A percentile compares a stretch with the other conserved stretches of the same genome.
Evolutionary conservation across 2,888 invertebrate species (phyloP).

Genomic region (Gandaritis pyraliata): DNA sequence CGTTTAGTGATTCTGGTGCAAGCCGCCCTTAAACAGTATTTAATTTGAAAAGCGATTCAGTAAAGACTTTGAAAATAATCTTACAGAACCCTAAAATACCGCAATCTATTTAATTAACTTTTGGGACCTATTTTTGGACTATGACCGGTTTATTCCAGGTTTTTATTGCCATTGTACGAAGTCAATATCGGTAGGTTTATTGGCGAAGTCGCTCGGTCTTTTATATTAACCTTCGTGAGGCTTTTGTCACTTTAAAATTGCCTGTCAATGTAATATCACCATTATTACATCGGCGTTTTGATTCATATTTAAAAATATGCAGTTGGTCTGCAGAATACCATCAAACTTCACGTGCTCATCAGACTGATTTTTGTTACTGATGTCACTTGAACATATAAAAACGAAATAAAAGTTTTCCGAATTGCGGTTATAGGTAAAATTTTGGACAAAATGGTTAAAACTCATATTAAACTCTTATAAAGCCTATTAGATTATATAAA

Average conservation of each 20-base stretch:
- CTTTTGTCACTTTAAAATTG: slow-evolving; percentile 14
- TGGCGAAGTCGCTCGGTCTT: slow-evolving; percentile 57
- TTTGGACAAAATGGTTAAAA: too few species aligned
- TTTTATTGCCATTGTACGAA: slow-evolving; percentile 74
- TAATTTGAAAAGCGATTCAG: too few species aligned
- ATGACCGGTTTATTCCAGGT: slow-evolving; percentile 68
- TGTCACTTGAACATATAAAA: too few species aligned
- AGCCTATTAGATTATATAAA: too few species aligned
- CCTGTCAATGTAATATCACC: slow-evolving; percentile 3
- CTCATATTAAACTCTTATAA: too few species aligned
- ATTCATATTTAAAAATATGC: neutral
- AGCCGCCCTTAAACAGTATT: too few species aligned
- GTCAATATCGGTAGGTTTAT: slow-evolving; percentile 76
- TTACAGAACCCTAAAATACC: slow-evolving; percentile 52
- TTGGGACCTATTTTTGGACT: slow-evolving; percentile 47
- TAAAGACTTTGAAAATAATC: neutral
- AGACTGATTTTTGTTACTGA: too few species aligned
- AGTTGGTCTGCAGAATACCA: too few species aligned
- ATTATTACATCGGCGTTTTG: neutral
- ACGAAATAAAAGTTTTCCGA: too few species aligned
- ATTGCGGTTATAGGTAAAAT: too few species aligned
- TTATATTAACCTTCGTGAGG: slow-evolving; percentile 40
- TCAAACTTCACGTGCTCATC: too few species aligned
- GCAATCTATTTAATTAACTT: slow-evolving; percentile 75
- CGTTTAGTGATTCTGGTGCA: too few species aligned